phyloP scores from a whole-genome alignment of 1,140 invertebrate species.

The Trichonephila clavipes region DNA sequence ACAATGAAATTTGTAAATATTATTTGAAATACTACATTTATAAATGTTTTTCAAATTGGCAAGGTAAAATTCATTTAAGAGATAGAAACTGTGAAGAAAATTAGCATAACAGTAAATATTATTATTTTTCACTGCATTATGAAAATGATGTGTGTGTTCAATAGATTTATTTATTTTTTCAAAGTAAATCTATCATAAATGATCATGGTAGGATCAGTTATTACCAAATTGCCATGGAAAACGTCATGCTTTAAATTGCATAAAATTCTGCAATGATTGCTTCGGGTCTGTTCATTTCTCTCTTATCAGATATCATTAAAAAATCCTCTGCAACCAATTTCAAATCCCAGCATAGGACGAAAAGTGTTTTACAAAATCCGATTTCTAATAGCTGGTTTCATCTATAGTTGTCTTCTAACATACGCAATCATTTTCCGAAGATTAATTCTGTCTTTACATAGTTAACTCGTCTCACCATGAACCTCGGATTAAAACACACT shows the following conservation, averaged over 20 bases:
- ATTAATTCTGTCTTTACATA: not conserved
- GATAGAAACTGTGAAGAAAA: too few relatives aligned
- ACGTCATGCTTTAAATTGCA: not conserved
- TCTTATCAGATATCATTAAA: not conserved
- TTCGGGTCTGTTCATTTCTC: not conserved
- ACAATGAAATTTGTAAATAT: too few relatives aligned
- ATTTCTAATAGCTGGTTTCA: not conserved
- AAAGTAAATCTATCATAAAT: too few relatives aligned
- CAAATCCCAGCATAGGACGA: not conserved
- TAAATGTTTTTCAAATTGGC: too few relatives aligned
- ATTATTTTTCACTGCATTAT: too few relatives aligned
- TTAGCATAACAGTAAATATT: too few relatives aligned
- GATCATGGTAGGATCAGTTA: not conserved
- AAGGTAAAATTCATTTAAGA: too few relatives aligned
- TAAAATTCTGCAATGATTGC: too few relatives aligned
- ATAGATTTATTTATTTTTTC: too few relatives aligned
- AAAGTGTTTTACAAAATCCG: not conserved
- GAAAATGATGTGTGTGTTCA: too few relatives aligned
- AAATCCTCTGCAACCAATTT: not conserved
- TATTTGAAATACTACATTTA: too few relatives aligned
- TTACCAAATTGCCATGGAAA: not conserved
- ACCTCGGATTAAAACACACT: not conserved
- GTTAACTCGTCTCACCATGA: not conserved
- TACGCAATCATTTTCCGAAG: not conserved
- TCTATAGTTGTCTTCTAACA: not conserved